Percentiles rank a stretch among this genome's conserved stretches.
Conservation (phyloP, 2,797 vertebrate genomes). For the Esox masquinongy region DNA sequence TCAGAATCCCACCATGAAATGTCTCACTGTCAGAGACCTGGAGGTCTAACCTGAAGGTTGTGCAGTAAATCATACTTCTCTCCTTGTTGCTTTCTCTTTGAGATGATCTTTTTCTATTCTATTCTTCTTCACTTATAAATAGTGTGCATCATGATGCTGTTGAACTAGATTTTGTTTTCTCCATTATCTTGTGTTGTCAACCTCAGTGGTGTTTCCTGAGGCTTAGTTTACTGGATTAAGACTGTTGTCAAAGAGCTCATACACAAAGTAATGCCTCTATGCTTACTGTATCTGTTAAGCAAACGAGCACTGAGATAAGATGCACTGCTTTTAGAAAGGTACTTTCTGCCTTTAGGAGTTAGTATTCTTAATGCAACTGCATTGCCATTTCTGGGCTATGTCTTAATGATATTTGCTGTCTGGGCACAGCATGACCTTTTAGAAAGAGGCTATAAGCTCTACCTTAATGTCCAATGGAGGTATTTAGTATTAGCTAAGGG, state of each 20-base stretch:
- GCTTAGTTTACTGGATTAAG: slow-evolving; percentile 86
- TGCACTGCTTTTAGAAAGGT: slow-evolving; percentile 84
- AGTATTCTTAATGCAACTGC: slow-evolving; percentile 50
- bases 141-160: slow-evolving; percentile 56
- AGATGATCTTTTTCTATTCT: slow-evolving; percentile 6
- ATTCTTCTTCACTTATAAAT: slow-evolving; percentile 30
- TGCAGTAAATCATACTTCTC: slow-evolving; percentile 38
- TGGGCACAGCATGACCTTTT: slow-evolving; percentile 14
- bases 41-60: slow-evolving; percentile 13
- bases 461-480: slow-evolving; percentile 29
- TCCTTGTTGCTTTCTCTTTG: slow-evolving; percentile 35
- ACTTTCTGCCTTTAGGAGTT: slow-evolving; percentile 61
- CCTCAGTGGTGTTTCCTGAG: slow-evolving; percentile 80
- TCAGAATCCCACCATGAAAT: too few relatives aligned
- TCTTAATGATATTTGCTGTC: slow-evolving; percentile 40
- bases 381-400: slow-evolving; percentile 41
- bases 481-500: slow-evolving; percentile 57
- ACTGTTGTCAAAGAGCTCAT: slow-evolving; percentile 89
- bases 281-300: slow-evolving; percentile 85
- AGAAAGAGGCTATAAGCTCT: slow-evolving; percentile 1
- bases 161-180: slow-evolving; percentile 36
- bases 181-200: slow-evolving; percentile 65
- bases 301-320: slow-evolving; percentile 86
- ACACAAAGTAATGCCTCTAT: slow-evolving; percentile 79
- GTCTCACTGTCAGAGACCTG: too few relatives aligned